A percentile compares a stretch with the other conserved stretches of the same genome.
Conservation (phyloP, 2,888 invertebrate genomes). For the Drosophila cracens region DNA sequence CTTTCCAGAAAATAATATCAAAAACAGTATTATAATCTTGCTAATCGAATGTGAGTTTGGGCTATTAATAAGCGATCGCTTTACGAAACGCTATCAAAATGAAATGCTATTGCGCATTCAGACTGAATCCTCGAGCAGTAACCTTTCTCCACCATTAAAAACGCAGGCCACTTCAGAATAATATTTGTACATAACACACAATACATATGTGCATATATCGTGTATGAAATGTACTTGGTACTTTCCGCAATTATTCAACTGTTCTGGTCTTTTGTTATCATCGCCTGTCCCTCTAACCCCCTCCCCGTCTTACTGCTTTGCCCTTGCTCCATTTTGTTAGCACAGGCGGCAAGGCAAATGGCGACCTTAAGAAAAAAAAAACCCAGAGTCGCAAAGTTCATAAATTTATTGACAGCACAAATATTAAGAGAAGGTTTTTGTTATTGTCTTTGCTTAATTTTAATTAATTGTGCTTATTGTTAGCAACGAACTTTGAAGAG, state of each 20-base stretch:
- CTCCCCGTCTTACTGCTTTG: background rate
- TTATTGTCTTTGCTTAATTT: slow-evolving; percentile 60
- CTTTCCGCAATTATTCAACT: slow-evolving; percentile 31
- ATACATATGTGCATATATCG: slow-evolving; percentile 1
- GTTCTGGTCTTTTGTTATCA: slow-evolving; percentile 24
- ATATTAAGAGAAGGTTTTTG: slow-evolving; percentile 53
- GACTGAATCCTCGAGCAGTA: background rate
- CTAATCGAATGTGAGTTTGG: slow-evolving; percentile 49
- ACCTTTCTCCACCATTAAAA: background rate
- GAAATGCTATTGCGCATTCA: slow-evolving; percentile 30
- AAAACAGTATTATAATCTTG: slow-evolving; percentile 26
- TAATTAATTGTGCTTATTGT: slow-evolving; percentile 72
- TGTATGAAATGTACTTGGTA: slow-evolving; percentile 1
- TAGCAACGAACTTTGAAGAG: slow-evolving; percentile 38
- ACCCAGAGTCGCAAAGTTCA: slow-evolving; percentile 69
- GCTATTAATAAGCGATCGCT: slow-evolving; percentile 36
- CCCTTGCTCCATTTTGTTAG: slow-evolving; percentile 21
- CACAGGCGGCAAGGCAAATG: slow-evolving; percentile 38
- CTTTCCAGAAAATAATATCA: slow-evolving; percentile 29
- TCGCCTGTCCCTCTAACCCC: too few species aligned
- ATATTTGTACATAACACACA: background rate
- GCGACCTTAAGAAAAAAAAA: slow-evolving; percentile 55
- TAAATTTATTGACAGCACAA: slow-evolving; percentile 72
- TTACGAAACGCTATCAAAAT: slow-evolving; percentile 27
- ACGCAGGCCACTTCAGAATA: background rate